Evolutionary conservation across 2,888 invertebrate species (phyloP).

Genomic region (Odontomyia ornata): DNA sequence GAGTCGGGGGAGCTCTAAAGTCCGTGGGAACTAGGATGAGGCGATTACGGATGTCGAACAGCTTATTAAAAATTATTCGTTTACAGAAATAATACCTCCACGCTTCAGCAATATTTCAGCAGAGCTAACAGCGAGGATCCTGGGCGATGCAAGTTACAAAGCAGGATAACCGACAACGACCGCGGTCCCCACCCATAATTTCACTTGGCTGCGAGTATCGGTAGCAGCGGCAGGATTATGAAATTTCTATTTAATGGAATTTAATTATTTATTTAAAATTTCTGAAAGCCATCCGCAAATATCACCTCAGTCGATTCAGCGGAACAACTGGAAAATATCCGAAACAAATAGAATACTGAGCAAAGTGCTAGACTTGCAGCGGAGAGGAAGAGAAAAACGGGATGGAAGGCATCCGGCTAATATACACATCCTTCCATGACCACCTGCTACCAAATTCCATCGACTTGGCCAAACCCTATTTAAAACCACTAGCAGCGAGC

Average conservation of each 20-base stretch:
- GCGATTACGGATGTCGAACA: conserved; percentile 4
- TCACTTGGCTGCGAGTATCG: conserved; percentile 2
- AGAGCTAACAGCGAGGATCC: too few species aligned
- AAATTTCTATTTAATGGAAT: conserved; percentile 46
- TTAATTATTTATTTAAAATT: conserved; percentile 47
- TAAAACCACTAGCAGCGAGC: neutral
- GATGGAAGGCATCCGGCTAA: conserved; percentile 10
- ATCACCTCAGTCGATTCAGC: conserved; percentile 30
- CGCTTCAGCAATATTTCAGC: neutral
- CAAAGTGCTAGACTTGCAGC: too few species aligned
- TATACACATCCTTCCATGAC: conserved; percentile 28
- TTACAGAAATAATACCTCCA: neutral
- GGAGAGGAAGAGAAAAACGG: conserved; percentile 3
- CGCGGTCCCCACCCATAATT: neutral
- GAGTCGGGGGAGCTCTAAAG: neutral
- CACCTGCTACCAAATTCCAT: conserved; percentile 30
- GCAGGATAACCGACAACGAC: too few species aligned
- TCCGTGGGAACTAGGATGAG: neutral
- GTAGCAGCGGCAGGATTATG: conserved; percentile 20
- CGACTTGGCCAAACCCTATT: neutral
- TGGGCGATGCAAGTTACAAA: too few species aligned
- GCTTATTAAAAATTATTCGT: conserved; percentile 39
- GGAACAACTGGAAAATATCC: neutral
- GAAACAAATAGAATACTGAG: neutral
- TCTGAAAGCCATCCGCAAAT: conserved; percentile 42